A percentile compares a stretch with the other conserved stretches of the same genome.
These are phyloP conservation scores for Orchesella cincta DNA, from an alignment of 1,140 invertebrate genomes.

Conservation along the genomic window DNA sequence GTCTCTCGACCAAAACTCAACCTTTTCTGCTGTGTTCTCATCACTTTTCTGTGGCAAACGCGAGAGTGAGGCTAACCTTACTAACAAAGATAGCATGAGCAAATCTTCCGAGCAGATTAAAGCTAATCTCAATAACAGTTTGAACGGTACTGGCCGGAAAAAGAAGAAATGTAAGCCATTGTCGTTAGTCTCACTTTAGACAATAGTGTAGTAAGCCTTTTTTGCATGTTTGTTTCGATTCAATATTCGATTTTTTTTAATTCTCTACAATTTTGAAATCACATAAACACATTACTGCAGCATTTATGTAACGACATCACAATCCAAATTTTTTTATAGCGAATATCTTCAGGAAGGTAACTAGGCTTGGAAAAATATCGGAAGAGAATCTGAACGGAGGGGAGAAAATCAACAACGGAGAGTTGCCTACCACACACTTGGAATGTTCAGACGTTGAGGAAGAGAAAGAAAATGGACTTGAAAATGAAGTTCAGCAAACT, in stretches of 20 bases:
- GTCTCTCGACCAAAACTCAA: slow-evolving; percentile 38
- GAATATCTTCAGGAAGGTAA: slow-evolving; percentile 49
- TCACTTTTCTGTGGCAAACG: slow-evolving; percentile 43
- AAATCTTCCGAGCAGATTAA: slow-evolving; percentile 27
- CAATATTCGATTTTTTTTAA: neutral
- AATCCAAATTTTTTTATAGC: slow-evolving; percentile 31
- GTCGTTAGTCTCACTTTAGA: neutral
- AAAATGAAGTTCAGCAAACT: neutral
- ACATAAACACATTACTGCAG: too few species aligned
- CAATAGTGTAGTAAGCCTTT: too few species aligned
- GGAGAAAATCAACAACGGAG: neutral
- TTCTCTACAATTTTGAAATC: neutral
- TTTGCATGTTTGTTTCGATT: neutral
- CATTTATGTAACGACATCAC: too few species aligned
- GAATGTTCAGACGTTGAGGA: slow-evolving; percentile 16
- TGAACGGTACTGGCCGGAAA: slow-evolving; percentile 28
- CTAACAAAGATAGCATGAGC: slow-evolving; percentile 27
- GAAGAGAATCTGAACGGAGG: slow-evolving; percentile 44
- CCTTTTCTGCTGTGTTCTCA: slow-evolving; percentile 42
- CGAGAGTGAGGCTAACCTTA: slow-evolving; percentile 26
- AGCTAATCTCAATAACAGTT: slow-evolving; percentile 28
- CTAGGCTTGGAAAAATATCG: slow-evolving; percentile 45
- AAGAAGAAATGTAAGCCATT: slow-evolving; percentile 29
- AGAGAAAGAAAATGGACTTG: neutral
- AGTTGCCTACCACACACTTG: neutral